Conservation (phyloP, 2,888 invertebrate genomes). For the Microctonus hyperodae region DNA sequence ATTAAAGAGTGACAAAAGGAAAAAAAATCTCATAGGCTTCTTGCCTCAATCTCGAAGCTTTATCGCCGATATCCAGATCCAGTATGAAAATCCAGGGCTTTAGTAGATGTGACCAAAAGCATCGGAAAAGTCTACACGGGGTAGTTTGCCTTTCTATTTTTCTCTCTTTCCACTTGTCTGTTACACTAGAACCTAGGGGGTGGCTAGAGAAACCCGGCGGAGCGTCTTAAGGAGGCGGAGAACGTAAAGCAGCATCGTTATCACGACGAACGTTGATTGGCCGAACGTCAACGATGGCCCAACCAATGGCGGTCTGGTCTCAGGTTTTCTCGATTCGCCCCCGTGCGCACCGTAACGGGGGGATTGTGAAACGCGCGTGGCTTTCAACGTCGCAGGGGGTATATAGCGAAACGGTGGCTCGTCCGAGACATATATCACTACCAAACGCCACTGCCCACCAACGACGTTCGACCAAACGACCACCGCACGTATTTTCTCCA, state of each 20-base stretch:
- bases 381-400: conserved; percentile 25
- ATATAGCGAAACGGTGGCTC: conserved; percentile 37
- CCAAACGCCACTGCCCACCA: conserved; percentile 46
- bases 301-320: conserved; percentile 60
- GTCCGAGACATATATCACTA: conserved; percentile 44
- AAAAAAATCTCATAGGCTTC: not conserved
- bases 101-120: not conserved
- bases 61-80: not conserved
- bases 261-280: conserved; percentile 58
- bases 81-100: conserved; percentile 1
- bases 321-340: conserved; percentile 57
- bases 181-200: conserved; percentile 18
- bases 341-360: conserved; percentile 30
- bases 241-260: conserved; percentile 59
- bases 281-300: conserved; percentile 43
- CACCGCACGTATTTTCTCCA: conserved; percentile 24
- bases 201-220: conserved; percentile 28
- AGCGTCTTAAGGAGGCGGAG: conserved; percentile 61
- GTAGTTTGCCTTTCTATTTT: not conserved
- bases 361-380: conserved; percentile 24
- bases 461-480: conserved; percentile 32
- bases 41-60: not conserved
- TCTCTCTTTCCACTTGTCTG: not conserved
- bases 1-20: not conserved
- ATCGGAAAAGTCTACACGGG: conserved; percentile 2